Conservation (phyloP, 64 coral and sea anemone genomes). For the Montipora efflorescens region DNA sequence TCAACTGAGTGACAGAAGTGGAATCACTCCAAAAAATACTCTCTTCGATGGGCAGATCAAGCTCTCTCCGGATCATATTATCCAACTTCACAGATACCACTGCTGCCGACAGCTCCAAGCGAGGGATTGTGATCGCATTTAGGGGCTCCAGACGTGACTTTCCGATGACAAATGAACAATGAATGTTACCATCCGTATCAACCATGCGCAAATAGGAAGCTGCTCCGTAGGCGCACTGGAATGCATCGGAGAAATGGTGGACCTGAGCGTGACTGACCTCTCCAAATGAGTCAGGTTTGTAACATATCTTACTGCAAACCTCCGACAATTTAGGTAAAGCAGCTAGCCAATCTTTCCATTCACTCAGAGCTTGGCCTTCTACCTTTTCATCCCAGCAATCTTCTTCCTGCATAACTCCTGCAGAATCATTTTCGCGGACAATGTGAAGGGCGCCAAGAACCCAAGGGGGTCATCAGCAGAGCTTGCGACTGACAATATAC, state of each 20-base stretch:
- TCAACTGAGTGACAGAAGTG: slow-evolving; percentile 29
- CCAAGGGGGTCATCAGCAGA: not conserved
- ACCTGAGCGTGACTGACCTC: too few relatives aligned
- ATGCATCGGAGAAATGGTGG: too few relatives aligned
- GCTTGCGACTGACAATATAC: not conserved
- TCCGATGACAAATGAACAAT: slow-evolving; percentile 26
- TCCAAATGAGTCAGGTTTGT: too few relatives aligned
- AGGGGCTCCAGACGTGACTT: not conserved
- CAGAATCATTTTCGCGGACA: not conserved
- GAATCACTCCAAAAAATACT: slow-evolving; percentile 49
- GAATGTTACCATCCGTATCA: too few relatives aligned
- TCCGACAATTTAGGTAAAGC: too few relatives aligned
- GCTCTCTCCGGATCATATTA: not conserved
- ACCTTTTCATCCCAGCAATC: not conserved
- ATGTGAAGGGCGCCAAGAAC: not conserved
- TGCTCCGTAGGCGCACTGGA: too few relatives aligned
- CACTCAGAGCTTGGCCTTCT: too few relatives aligned
- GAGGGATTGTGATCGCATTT: not conserved
- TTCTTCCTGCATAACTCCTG: not conserved
- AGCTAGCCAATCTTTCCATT: too few relatives aligned
- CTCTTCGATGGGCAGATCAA: not conserved
- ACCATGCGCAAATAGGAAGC: too few relatives aligned
- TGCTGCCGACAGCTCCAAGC: not conserved
- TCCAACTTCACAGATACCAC: not conserved
- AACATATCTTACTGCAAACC: too few relatives aligned